Evolutionary conservation across 2,888 invertebrate species (phyloP), one percentile per base, ranked within the genome.

Genomic region (Ichneumoninae sp.): DNA sequence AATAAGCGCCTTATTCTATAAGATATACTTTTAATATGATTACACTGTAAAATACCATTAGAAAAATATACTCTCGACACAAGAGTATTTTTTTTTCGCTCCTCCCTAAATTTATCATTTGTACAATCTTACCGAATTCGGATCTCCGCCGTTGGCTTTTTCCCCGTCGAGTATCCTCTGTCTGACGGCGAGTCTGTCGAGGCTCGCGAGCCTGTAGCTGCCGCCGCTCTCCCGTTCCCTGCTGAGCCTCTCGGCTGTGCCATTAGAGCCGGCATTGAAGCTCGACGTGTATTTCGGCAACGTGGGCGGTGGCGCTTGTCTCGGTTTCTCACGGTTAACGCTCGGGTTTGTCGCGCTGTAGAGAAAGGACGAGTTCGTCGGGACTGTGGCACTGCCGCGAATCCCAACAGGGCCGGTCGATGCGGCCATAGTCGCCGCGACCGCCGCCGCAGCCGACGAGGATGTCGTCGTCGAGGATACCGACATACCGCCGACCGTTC

Each of bases 151-250:
- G 91, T 94, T 91, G 91, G 93, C 87, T 94, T 96, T 95, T 94
- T 96, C 95, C 87, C 96, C 96, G 92, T 97, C 97, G 92, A 97
- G 96, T 90, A 97, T 96, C 92, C 97, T 96, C 94, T 97, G 97
- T 84, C 97, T 95, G 89, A 97, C 95, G 68, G 97, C 97, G 91
- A 98, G 95, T 92, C 97, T 95, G 94, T 98, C 98, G 87, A 98
- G 95, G 93, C 97, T 97, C 78, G 97, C 97, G 89, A 97, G 95
- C 86, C 95, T 94, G 94, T 97, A 97, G 78, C 97, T 97, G 90
- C 97, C 96, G 88, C 97, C 96, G 89, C 96, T 95, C 91, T 97
- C 96, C 88, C 95, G 94, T 87, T 96, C 96, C 84, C 96, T 95
- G 89, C 95, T 96, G 83, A 96, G 94, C 66, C 95, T 94, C 77